Evolutionary conservation across 1,140 invertebrate genomes (phyloP), one percentile per base, ranked within the genome.

Genomic region (Chrysopa pallens): DNA sequence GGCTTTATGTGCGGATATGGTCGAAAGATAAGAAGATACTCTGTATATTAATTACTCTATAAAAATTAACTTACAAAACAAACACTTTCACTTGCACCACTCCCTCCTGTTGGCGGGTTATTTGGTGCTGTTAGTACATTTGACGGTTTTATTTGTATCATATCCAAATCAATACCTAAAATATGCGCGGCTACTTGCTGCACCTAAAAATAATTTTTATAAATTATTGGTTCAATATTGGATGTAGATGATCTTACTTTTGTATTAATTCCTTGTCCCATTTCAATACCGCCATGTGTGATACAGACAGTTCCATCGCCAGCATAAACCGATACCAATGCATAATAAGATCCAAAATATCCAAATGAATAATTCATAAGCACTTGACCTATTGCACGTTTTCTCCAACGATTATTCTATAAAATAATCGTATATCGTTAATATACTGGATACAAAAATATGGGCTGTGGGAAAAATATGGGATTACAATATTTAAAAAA

Each of bases 171-270:
- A 37, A 90, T 74, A 6, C 77, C 78, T 4, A 91, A 56, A 1
- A 67, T 70, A 52, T 80, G 69, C 0, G 84, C 84, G 44, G 73
- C 80, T 2, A 82, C 76, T 70, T 90, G 85, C n/a, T 76, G 74
- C 4, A 76, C 67, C 75, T 80, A 46, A 43, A 49, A 49, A 23
- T 23, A n/a, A n/a, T n/a, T n/a, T n/a, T n/a, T n/a, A n/a, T n/a
- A n/a, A n/a, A n/a, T n/a, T n/a, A n/a, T n/a, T n/a, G n/a, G n/a
- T n/a, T n/a, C n/a, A n/a, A n/a, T n/a, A n/a, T n/a, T n/a, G n/a
- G n/a, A n/a, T n/a, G n/a, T n/a, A n/a, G 37, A 29, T 42, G 29
- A 1, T 9, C 6, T 33, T 57, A 75, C 73, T 64, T 78, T 78
- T 0, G 73, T 76, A 45, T 78, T 76, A 40, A 81, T 72, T 0